A percentile compares a stretch with the other conserved stretches of the same genome.
These are phyloP conservation scores for human DNA, from an alignment of 2,113 vertebrate genomes.

Conservation along the genomic window GRCh38 chr5:147688001-147688500, in stretches of 20 bases:
- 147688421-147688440: conserved; percentile 31
- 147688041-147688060: background rate
- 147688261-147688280: background rate
- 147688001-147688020: background rate
- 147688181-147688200: background rate
- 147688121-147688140: background rate
- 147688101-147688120: conserved; percentile 19
- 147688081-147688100: background rate
- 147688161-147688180: background rate
- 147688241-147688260: background rate
- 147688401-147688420: conserved; percentile 42
- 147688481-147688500: background rate
- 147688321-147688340: conserved; percentile 33
- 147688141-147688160: background rate
- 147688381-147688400: conserved; percentile 34
- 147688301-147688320: conserved; percentile 4
- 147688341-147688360: background rate
- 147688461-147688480: background rate
- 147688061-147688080: background rate
- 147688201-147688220: background rate
- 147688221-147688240: background rate
- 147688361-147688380: background rate
- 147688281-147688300: conserved; percentile 3
- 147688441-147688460: background rate
- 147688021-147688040: background rate